Evolutionary conservation across 2,113 vertebrate species (phyloP), one percentile per base, ranked within the genome.

Genomic region (Hemibagrus wyckioides): DNA sequence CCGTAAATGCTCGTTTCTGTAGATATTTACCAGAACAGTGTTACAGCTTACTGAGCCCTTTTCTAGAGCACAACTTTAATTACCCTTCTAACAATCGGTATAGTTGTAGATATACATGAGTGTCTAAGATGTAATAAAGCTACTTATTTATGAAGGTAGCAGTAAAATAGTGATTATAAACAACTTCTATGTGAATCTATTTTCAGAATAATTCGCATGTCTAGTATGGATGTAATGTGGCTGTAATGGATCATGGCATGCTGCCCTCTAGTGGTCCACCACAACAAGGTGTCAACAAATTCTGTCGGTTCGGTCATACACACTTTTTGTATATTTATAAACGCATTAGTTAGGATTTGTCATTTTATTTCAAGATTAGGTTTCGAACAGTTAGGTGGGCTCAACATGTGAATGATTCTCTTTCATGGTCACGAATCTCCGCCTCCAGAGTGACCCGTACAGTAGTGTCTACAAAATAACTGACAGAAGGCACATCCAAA

Each of bases 211-310:
- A 30, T 57, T 61, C 15, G 5, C 19, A 30, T 23, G 25, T 48
- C 36, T 75, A 33, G 7, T 25, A 65, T 52, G 59, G 2, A 17
- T 15, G 44, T 48, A 48, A 28, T n/a, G 14, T 39, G 15, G 57
- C 41, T 33, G 28, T 85, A 90, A 90, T 82, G 77, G 88, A 87
- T 89, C 91, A 92, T 87, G 88, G 86, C 87, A 91, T 89, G 90
- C 94, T 94, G 94, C 94, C 91, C 95, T 93, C 93, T 93, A 93
- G 93, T 92, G 94, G 94, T 86, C 81, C 76, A 57, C 17, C 63
- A 48, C 44, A 93, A 92, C 89, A 90, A 48, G 23, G n/a, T 2
- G 41, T 52, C 41, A 25, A 52, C 28, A 65, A 11, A 83, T 30
- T 23, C 25, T 83, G 76, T 15, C 2, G 1, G 8, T 57, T 17